Conservation (phyloP, 1,140 invertebrate species). For the Heterodera carotae region DNA sequence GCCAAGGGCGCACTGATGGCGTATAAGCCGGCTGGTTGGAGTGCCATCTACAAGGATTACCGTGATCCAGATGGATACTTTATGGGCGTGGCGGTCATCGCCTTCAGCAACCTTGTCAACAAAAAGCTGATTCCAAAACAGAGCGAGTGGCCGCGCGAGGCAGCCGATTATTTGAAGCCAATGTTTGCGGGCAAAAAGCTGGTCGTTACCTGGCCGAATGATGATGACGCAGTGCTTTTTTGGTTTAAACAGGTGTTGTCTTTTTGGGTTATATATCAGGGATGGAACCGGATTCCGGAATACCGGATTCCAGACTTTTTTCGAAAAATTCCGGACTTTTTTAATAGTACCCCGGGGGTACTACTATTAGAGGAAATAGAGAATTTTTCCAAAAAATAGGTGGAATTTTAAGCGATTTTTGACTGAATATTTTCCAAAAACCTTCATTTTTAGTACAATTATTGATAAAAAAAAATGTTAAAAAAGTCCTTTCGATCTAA, state of each 20-base stretch:
- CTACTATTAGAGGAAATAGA: no score
- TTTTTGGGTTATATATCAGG: no score
- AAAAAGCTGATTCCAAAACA: not conserved
- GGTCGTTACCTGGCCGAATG: not conserved
- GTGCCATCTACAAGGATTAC: not conserved
- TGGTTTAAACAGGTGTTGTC: not conserved
- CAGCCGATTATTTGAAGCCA: constrained; percentile 5
- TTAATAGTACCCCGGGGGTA: no score
- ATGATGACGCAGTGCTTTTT: constrained; percentile 6
- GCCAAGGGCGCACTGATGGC: not conserved
- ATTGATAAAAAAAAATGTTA: no score
- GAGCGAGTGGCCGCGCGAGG: not conserved
- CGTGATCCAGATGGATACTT: not conserved
- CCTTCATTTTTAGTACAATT: no score
- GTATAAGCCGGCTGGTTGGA: constrained; percentile 7
- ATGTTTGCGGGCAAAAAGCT: not conserved
- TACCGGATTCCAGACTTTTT: no score
- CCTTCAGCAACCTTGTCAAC: constrained; percentile 11
- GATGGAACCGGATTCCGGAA: no score
- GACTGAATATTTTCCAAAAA: no score
- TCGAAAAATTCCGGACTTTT: no score
- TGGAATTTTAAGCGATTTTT: no score
- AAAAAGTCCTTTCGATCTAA: no score
- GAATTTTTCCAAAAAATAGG: no score
- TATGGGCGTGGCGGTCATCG: not conserved